These are phyloP conservation scores for Cercopithecus mona DNA, from an alignment of 2,113 vertebrate species.

Conservation along the genomic window DNA sequence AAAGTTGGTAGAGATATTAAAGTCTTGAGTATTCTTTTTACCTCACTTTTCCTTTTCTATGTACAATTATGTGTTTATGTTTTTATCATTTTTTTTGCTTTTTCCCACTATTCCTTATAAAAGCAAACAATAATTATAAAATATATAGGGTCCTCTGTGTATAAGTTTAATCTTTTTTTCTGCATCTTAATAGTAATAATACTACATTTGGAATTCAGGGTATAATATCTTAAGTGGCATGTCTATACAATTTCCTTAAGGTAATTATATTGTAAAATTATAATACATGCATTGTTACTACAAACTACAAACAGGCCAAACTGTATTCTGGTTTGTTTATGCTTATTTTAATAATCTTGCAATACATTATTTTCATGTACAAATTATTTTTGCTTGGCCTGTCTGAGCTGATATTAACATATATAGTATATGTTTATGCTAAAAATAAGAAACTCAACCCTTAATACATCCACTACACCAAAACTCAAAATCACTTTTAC, in stretches of 20 bases:
- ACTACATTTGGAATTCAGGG: not conserved
- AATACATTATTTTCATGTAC: not conserved
- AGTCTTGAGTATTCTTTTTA: not conserved
- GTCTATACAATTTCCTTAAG: not conserved
- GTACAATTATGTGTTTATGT: not conserved
- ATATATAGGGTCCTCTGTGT: not conserved
- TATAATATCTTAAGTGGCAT: not conserved
- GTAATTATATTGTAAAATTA: not conserved
- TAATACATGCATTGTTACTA: not conserved
- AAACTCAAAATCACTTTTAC: not conserved
- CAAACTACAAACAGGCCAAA: not conserved
- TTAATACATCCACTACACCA: not conserved
- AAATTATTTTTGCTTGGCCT: not conserved
- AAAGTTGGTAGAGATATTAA: not conserved
- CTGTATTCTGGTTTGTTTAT: not conserved
- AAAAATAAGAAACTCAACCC: not conserved
- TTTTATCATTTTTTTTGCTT: conserved; percentile 2
- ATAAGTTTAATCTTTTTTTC: not conserved
- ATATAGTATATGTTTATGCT: not conserved
- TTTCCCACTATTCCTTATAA: not conserved
- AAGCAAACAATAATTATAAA: not conserved
- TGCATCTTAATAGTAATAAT: not conserved
- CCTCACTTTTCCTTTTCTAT: not conserved
- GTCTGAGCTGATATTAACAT: not conserved
- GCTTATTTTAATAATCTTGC: not conserved